These are phyloP conservation scores for Rhegmatorhina hoffmannsi DNA, from an alignment of 2,113 vertebrate genomes.

Conservation along the genomic window DNA sequence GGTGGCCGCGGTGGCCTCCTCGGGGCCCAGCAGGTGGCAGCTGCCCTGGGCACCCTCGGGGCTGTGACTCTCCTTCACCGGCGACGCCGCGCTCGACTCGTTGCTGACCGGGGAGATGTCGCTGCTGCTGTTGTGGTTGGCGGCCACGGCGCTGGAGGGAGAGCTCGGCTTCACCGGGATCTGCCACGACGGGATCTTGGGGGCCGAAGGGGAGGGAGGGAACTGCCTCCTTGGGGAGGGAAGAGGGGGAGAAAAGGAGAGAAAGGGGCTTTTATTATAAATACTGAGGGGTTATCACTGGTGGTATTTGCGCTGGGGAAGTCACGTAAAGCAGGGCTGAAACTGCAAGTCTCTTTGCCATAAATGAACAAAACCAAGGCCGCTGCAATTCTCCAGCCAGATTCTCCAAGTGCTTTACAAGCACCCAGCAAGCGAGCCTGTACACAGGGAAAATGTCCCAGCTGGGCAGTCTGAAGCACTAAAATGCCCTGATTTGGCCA, in stretches of 20 bases:
- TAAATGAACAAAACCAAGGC: not conserved
- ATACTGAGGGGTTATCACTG: not conserved
- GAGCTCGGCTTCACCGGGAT: conserved; percentile 89
- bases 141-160: conserved; percentile 71
- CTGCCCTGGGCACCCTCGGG: conserved; percentile 77
- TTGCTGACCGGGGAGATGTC: conserved; percentile 97
- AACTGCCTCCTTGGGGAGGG: conserved; percentile 87
- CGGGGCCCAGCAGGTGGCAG: conserved; percentile 75
- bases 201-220: conserved; percentile 89
- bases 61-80: conserved; percentile 87
- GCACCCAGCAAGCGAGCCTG: not conserved
- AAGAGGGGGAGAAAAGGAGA: not conserved
- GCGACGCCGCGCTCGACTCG: conserved; percentile 86
- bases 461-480: not conserved
- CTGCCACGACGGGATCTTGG: conserved; percentile 97
- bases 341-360: not conserved
- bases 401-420: conserved; percentile 33
- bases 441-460: not conserved
- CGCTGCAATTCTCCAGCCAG: conserved; percentile 1
- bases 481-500: not conserved
- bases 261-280: conserved; percentile 35
- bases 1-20: conserved; percentile 54
- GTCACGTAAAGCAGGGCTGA: not conserved
- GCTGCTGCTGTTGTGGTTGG: conserved; percentile 95
- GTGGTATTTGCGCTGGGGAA: not conserved